Base-by-base conservation (phyloP, 2,797 vertebrate species). In the Enteromius thamalakanensis region DNA sequence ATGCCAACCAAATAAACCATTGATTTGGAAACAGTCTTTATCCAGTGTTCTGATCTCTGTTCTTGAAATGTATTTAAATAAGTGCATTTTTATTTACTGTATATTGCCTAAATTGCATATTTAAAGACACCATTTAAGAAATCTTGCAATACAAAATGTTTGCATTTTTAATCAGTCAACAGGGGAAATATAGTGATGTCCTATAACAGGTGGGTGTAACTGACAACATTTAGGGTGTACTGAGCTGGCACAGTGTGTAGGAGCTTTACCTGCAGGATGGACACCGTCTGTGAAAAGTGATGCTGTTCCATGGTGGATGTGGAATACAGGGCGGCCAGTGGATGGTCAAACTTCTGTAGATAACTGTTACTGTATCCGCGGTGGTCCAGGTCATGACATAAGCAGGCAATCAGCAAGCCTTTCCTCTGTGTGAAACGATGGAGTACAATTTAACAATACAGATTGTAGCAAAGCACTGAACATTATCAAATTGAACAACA, bases 261-360 rank as follows among this genome's bases (percentile, higher is more conserved):
- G 91, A 92, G 89, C 88, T 95, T 95, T 97, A 99, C 98, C 98
- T 99, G 98, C 75, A 99, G 93, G 91, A 99, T 98, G 89, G 98
- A 97, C 90, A 99, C 97, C 0, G 98, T 99, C 94, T 99, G 98
- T 0, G 98, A 99, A 92, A 99, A 99, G 92, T 99, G 98, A 88
- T 99, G 98, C 88, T 99, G 98, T 89, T 99, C 98, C 98, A 99
- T 99, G 47, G 98, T 99, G 84, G 98, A 99, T 0, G 97, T 98
- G 92, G 98, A 99, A 89, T 99, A 99, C 19, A 99, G 95, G 1
- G 98, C 98, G 10, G 98, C 97, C 90, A 99, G 93, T 0, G 98
- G 98, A 87, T 99, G 98, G 91, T 99, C 98, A 86, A 99, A 99
- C 90, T 99, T 99, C 95, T 99, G 98, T 89, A 99, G 95, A 92